phyloP scores from a whole-genome alignment of 2,888 invertebrate species.

The Melanargia galathea region DNA sequence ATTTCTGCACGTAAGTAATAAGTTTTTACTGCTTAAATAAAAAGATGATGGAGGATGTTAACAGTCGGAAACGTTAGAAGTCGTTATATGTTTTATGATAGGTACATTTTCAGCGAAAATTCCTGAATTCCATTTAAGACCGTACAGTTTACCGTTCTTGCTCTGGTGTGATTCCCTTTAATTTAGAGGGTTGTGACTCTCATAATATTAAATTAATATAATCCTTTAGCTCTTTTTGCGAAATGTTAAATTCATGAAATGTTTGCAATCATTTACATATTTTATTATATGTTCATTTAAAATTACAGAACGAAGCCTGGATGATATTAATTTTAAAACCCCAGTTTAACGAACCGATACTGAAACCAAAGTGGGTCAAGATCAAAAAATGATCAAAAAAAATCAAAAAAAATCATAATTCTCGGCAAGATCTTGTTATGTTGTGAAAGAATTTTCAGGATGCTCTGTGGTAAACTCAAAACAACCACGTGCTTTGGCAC shows the following conservation, averaged over 20 bases:
- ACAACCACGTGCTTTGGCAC: too few relatives aligned
- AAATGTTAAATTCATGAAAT: background rate
- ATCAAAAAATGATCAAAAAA: too few relatives aligned
- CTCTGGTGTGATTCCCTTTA: background rate
- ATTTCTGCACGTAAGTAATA: background rate
- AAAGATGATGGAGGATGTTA: conserved; percentile 7
- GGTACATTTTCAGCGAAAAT: conserved; percentile 1
- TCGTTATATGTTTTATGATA: conserved; percentile 9
- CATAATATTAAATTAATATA: too few relatives aligned
- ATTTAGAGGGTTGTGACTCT: background rate
- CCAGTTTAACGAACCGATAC: too few relatives aligned
- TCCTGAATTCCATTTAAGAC: background rate
- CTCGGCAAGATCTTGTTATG: too few relatives aligned
- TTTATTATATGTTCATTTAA: too few relatives aligned
- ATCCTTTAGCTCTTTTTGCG: background rate
- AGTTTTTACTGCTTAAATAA: conserved; percentile 7
- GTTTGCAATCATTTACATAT: background rate
- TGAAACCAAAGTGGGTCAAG: too few relatives aligned
- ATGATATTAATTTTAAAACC: too few relatives aligned
- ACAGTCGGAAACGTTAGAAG: background rate
- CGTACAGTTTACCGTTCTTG: background rate
- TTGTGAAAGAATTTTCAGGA: too few relatives aligned
- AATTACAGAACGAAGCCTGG: too few relatives aligned
- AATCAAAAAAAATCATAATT: too few relatives aligned
- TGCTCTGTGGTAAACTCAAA: too few relatives aligned